Percentiles rank a stretch among this genome's conserved stretches.
phyloP scores from a whole-genome alignment of 1,140 invertebrate genomes.

The Lucilia sericata region DNA sequence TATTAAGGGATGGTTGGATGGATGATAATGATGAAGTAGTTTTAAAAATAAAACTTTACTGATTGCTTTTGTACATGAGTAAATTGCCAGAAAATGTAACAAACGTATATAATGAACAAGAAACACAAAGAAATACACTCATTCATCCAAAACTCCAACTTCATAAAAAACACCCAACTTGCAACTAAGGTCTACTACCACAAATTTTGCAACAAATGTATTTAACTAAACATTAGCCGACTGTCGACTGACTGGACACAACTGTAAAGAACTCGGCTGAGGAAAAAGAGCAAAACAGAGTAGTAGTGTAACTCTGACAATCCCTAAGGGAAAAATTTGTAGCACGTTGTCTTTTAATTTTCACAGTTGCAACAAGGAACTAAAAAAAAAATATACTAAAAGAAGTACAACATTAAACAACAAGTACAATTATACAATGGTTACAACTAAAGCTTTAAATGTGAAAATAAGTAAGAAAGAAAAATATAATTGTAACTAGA shows the following conservation, averaged over 20 bases:
- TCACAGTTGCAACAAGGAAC: conserved; percentile 41
- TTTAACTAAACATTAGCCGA: conserved; percentile 40
- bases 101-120: conserved; percentile 10
- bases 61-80: conserved; percentile 35
- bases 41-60: conserved; percentile 39
- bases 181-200: conserved; percentile 30
- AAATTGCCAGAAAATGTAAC: conserved; percentile 9
- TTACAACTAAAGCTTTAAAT: conserved; percentile 31
- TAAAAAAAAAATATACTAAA: background rate
- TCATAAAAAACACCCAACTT: background rate
- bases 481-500: conserved; percentile 24
- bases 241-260: background rate
- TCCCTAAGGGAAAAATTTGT: conserved; percentile 45
- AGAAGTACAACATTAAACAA: background rate
- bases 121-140: background rate
- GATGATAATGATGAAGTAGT: conserved; percentile 26
- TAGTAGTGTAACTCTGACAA: conserved; percentile 15
- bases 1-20: background rate
- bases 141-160: too few species aligned
- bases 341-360: conserved; percentile 45
- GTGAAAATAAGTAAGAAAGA: conserved; percentile 21
- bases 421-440: conserved; percentile 8
- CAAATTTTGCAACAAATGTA: conserved; percentile 32
- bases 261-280: background rate
- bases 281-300: background rate